Conservation (phyloP, 2,888 invertebrate species). For the Argyresthia albistria region DNA sequence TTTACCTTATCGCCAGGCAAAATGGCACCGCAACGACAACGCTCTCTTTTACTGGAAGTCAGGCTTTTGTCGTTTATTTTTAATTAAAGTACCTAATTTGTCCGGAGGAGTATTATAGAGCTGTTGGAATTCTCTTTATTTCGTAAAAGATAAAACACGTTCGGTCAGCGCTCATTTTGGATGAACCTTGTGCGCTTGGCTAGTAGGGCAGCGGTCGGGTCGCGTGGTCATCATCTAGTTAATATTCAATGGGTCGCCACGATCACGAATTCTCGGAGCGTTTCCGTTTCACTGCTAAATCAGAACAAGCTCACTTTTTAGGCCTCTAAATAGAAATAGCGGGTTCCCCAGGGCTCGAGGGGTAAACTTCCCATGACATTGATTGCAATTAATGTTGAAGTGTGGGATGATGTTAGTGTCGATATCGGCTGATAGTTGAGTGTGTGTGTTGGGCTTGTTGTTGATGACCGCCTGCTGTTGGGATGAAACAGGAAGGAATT, state of each 20-base stretch:
- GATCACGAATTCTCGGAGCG: constrained; percentile 58
- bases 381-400: not conserved
- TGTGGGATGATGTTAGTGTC: not conserved
- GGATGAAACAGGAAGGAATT: not conserved
- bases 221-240: constrained; percentile 58
- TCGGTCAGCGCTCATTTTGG: not conserved
- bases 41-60: not conserved
- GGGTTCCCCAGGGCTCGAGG: too few species aligned
- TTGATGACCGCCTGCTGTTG: not conserved
- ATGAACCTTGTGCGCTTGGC: not conserved
- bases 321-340: not conserved
- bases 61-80: not conserved
- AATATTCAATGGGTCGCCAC: constrained; percentile 63
- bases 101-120: not conserved
- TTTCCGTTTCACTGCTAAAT: constrained; percentile 33
- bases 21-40: constrained; percentile 1
- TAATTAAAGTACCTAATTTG: not conserved
- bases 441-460: not conserved
- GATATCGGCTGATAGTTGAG: not conserved
- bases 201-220: constrained; percentile 29
- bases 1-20: constrained; percentile 4
- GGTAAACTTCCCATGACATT: too few species aligned
- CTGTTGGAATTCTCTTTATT: not conserved
- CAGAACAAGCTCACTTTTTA: constrained; percentile 23
- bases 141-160: not conserved